Conservation (phyloP, 2,888 invertebrate species). For the Imbricaverruca yamaguchii region DNA sequence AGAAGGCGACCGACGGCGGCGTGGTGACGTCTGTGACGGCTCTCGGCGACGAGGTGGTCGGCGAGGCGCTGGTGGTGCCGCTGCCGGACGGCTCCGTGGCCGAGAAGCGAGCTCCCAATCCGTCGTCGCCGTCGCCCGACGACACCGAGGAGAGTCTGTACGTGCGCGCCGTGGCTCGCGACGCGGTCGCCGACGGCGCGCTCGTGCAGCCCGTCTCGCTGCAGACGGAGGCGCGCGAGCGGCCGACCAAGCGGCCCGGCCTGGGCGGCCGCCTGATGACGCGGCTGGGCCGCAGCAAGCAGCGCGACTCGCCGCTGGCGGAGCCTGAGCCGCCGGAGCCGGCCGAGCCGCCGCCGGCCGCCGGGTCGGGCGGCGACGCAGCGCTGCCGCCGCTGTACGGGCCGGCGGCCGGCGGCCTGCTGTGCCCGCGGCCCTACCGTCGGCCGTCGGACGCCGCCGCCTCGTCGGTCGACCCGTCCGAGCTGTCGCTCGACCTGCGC, state of each 20-base stretch:
- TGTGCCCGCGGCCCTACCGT: neutral
- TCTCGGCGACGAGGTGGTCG: neutral
- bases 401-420: neutral
- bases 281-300: neutral
- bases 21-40: neutral
- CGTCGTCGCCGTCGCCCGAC: neutral
- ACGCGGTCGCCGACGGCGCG: neutral
- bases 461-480: neutral
- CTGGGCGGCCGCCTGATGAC: neutral
- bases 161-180: neutral
- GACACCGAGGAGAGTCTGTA: neutral
- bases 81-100: neutral
- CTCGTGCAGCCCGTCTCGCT: neutral
- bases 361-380: neutral
- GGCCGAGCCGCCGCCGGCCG: neutral
- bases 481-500: neutral
- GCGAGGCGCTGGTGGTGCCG: neutral
- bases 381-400: neutral
- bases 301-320: neutral
- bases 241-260: slow-evolving; percentile 1
- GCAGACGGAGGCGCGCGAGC: neutral
- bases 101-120: neutral
- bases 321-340: neutral
- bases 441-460: neutral
- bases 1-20: neutral